Conservation (phyloP, 1,140 invertebrate genomes). For the Olivierus martensii region DNA sequence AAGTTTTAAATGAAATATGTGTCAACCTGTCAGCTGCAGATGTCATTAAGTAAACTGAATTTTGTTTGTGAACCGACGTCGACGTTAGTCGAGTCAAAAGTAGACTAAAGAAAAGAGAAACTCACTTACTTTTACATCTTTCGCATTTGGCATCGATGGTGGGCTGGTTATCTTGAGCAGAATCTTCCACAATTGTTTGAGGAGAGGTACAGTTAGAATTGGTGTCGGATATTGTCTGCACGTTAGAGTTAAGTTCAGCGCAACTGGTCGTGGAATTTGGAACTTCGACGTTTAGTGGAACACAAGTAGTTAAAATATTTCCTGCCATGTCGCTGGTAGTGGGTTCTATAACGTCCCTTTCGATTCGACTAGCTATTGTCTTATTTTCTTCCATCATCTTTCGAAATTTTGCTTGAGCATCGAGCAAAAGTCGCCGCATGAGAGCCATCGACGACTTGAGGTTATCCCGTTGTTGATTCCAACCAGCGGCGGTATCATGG, state of each 20-base stretch:
- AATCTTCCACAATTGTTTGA: too few relatives aligned
- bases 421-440: conserved; percentile 32
- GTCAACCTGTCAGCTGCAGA: too few relatives aligned
- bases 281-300: not conserved
- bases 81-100: too few relatives aligned
- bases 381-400: conserved; percentile 56
- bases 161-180: too few relatives aligned
- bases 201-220: too few relatives aligned
- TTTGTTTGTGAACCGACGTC: too few relatives aligned
- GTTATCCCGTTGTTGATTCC: conserved; percentile 24
- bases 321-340: conserved; percentile 8
- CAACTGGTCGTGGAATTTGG: conserved; percentile 7
- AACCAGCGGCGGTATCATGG: conserved; percentile 22
- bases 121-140: too few relatives aligned
- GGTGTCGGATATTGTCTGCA: too few relatives aligned
- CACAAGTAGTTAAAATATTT: conserved; percentile 14
- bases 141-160: too few relatives aligned
- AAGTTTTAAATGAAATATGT: too few relatives aligned
- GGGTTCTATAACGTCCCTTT: conserved; percentile 41
- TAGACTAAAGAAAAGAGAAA: too few relatives aligned
- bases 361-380: conserved; percentile 43
- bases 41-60: too few relatives aligned
- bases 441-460: conserved; percentile 27
- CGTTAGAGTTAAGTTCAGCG: not conserved
- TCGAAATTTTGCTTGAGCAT: conserved; percentile 45